Evolutionary conservation across 2,888 invertebrate species (phyloP), one percentile per base, ranked within the genome.

Genomic region (Agrenia bidenticulata): DNA sequence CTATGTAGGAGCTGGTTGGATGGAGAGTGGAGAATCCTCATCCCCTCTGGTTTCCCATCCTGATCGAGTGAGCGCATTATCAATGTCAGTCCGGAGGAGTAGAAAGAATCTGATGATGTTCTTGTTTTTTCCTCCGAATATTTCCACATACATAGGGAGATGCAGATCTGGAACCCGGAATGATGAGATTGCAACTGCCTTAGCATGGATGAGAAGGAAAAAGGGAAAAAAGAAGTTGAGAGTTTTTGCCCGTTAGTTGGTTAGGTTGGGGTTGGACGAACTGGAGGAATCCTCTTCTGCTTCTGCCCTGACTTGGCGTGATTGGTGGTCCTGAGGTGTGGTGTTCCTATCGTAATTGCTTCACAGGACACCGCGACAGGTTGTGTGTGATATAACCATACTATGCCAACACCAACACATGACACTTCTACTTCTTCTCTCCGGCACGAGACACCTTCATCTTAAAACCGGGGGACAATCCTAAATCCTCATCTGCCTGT

Each of bases 311-410:
- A 64, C 58, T 64, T 66, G 66, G 72, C 73, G 72, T 75, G 73
- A 73, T 75, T 75, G 73, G 75, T 75, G 75, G 75, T 75, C 75
- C 67, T 66, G 67, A 71, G 75, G 71, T 73, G 72, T 73, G 73
- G 69, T 73, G 67, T 68, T 64, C 71, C 62, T 41, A 62, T 69
- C 71, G 73, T 75, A 75, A 75, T 75, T 75, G 75, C 75, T 73
- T 73, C 73, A 73, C 67, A 75, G 75, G 73, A 75, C 75, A 75
- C 75, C 73, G 75, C 73, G 75, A 73, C 75, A 75, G 75, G 75
- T 75, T 72, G 54, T 68, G 69, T 72, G 75, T 67, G 62, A 70
- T 70, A 70, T 70, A 70, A 73, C 70, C 66, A 70, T 68, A 71
- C 65, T 63, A 73, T 73, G 71, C 68, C 72, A 70, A 71, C 63